Percentiles rank a stretch among this genome's conserved stretches.
phyloP scores from a whole-genome alignment of 2,888 invertebrate genomes.

The Deilephila elpenor region DNA sequence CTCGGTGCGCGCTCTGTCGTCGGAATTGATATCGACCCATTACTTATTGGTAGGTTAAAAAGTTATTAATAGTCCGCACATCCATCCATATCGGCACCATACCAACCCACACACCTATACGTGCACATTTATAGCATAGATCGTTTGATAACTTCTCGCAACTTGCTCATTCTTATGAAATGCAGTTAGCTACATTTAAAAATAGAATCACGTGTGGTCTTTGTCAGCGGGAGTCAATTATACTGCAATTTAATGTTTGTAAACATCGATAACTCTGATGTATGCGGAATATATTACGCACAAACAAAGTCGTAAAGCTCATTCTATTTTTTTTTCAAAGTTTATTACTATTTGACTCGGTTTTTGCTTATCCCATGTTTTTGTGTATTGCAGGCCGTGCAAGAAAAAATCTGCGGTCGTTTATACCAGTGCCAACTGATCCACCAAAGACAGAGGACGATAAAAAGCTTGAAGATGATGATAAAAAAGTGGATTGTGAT shows the following conservation, averaged over 20 bases:
- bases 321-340: background rate
- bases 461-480: conserved; percentile 63
- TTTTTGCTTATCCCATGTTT: conserved; percentile 26
- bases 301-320: background rate
- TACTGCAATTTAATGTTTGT: conserved; percentile 7
- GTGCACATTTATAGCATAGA: background rate
- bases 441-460: conserved; percentile 67
- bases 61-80: conserved; percentile 15
- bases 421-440: conserved; percentile 74
- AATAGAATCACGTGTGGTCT: conserved; percentile 28
- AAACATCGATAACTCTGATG: conserved; percentile 1
- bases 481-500: conserved; percentile 67
- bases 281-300: background rate
- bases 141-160: conserved; percentile 7
- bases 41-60: conserved; percentile 86
- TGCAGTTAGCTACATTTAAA: conserved; percentile 26
- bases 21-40: conserved; percentile 97
- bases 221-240: conserved; percentile 16
- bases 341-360: background rate
- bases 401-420: conserved; percentile 73
- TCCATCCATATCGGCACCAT: conserved; percentile 2
- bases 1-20: conserved; percentile 93
- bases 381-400: conserved; percentile 70
- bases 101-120: background rate
- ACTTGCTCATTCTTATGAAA: conserved; percentile 20